A percentile compares a stretch with the other conserved stretches of the same genome.
These are phyloP conservation scores for Albula glossodonta DNA, from an alignment of 2,113 vertebrate species.

Conservation along the genomic window DNA sequence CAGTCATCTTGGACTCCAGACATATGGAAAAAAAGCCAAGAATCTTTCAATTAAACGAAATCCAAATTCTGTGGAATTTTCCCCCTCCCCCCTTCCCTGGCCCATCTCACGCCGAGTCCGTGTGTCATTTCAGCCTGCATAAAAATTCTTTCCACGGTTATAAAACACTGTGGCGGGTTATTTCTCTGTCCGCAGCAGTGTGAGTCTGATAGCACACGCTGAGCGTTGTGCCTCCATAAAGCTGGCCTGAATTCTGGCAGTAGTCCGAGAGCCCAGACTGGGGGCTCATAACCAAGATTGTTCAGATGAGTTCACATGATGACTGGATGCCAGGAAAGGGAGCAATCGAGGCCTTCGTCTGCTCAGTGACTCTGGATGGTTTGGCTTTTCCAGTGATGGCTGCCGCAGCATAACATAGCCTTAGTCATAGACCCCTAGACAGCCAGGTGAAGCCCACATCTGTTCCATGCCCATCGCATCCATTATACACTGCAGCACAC, in stretches of 20 bases:
- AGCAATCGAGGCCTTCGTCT: constrained; percentile 31
- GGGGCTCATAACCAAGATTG: constrained; percentile 37
- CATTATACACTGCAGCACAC: too few relatives aligned
- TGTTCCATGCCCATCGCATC: too few relatives aligned
- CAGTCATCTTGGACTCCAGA: not conserved
- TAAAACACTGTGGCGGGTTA: not conserved
- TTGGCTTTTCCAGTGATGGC: not conserved
- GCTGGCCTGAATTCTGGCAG: not conserved
- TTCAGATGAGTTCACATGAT: constrained; percentile 54
- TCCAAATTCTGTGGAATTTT: not conserved
- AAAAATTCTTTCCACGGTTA: not conserved
- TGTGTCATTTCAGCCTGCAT: not conserved
- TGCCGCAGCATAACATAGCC: not conserved
- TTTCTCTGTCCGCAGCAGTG: not conserved
- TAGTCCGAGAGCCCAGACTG: not conserved
- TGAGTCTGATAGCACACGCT: not conserved
- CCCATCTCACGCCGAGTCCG: not conserved
- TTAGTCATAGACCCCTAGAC: too few relatives aligned
- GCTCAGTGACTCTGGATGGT: not conserved
- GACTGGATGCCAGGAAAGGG: constrained; percentile 49
- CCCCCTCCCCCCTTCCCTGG: not conserved
- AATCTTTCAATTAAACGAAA: constrained; percentile 8
- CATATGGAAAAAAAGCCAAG: not conserved
- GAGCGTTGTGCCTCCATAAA: not conserved
- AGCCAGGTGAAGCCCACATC: not conserved